Evolutionary conservation across 2,888 invertebrate species (phyloP).

Genomic region (Trissolcus japonicus): DNA sequence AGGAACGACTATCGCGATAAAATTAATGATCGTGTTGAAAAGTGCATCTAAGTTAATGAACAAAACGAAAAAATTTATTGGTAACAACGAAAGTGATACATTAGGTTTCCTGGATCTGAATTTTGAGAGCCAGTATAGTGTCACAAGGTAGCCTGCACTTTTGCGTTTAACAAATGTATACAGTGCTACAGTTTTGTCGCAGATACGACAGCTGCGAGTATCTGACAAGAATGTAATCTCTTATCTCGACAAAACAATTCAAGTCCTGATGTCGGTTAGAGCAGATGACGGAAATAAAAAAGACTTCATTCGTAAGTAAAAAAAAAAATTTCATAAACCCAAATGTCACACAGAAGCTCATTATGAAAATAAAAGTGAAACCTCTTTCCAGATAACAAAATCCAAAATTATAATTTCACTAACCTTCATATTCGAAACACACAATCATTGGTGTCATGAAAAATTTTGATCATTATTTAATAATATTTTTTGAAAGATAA

Average conservation of each 20-base stretch:
- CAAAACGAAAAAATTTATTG: neutral
- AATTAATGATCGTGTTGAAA: neutral
- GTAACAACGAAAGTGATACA: neutral
- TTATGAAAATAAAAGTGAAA: too few relatives aligned
- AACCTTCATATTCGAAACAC: too few relatives aligned
- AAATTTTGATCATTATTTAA: neutral
- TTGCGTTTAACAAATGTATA: slow-evolving; percentile 60
- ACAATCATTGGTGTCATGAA: neutral
- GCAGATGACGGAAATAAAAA: neutral
- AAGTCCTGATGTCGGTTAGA: neutral
- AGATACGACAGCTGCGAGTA: slow-evolving; percentile 63
- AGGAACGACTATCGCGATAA: neutral
- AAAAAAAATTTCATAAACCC: too few relatives aligned
- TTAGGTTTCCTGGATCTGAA: slow-evolving; percentile 3
- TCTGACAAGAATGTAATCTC: slow-evolving; percentile 66
- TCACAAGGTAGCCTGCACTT: slow-evolving; percentile 69
- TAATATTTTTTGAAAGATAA: neutral
- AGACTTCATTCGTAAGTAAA: neutral
- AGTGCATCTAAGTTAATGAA: neutral
- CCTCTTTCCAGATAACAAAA: too few relatives aligned
- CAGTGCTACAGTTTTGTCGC: slow-evolving; percentile 68
- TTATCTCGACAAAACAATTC: slow-evolving; percentile 16
- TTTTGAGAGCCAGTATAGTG: slow-evolving; percentile 64
- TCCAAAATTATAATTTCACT: too few relatives aligned
- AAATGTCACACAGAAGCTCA: too few relatives aligned